Evolutionary conservation across 30 jellyfish, hydroid and myxozoan genomes (phyloP), one percentile per base, ranked within the genome.

Genomic region (Hydra vulgaris): DNA sequence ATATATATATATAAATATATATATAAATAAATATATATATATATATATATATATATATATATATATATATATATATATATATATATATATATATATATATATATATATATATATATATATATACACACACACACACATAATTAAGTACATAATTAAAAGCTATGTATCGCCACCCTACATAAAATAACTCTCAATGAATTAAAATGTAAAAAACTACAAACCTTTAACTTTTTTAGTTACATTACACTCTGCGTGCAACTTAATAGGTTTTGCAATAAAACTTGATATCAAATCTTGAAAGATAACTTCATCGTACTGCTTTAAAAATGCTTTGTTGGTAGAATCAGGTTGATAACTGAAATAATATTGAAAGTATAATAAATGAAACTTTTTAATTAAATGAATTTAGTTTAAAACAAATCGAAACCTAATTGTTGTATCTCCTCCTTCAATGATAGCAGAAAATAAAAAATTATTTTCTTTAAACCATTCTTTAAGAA

Each of bases 391-490:
- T n/a, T n/a, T n/a, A n/a, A n/a, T n/a, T n/a, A n/a, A n/a, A n/a
- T n/a, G n/a, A n/a, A n/a, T n/a, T n/a, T 23, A 53, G 18, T 21
- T 8, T 18, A 70, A 70, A 70, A 24, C 25, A 70, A 7, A 24
- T 0, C 8, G 27, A 70, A 40, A 94, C 99, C 96, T 84, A n/a
- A 81, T 95, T 15, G 87, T 88, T 15, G 84, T 27, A 56, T 88
- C 99, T 0, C 99, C 99, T 19, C 96, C 96, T 78, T 88, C 99
- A 15, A 94, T 83, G 8, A 82, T 66, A 23, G 95, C 96, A 17
- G 99, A 84, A 66, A 94, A 87, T 18, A 94, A 27, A 74, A 94
- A 85, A 52, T 79, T 76, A 12, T 82, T 78, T 27, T 85, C 77
- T 23, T 85, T 82, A 88, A 94, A 70, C 99, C 99, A 94, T 71